Evolutionary conservation across 2,888 invertebrate species (phyloP), one percentile per base, ranked within the genome.

Genomic region (Sinotaia quadrata): DNA sequence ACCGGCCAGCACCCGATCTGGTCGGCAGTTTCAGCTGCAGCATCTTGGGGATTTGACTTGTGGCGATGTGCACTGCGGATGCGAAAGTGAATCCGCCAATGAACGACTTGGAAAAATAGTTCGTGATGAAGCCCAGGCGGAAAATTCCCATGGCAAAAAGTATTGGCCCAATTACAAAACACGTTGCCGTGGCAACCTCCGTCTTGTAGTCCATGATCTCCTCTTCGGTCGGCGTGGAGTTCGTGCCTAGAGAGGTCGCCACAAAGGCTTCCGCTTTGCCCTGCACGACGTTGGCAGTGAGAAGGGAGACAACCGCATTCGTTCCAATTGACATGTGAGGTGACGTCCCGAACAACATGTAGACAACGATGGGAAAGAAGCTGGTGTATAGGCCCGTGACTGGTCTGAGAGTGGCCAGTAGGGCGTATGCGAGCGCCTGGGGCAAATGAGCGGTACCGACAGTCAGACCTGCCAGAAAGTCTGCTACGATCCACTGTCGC

Each of bases 361-460:
- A 84, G 7, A 81, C 52, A 24, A 83, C 36, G n/a, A 82, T 78
- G 3, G 83, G 81, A 67, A 82, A 85, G 75, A 85, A 78, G 4
- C 83, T 79, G 1, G 78, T 74, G 72, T 84, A 84, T 29, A 85
- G 76, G 0, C 85, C 85, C 54, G 78, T 68, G 7, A 80, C 71
- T n/a, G 84, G 82, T 4, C 75, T 70, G n/a, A 85, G 74, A 18
- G 78, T 78, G n/a, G 84, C 78, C 27, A 84, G 77, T 27, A 81
- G 68, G n/a, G 82, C 83, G 65, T 81, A 83, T 10, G 80, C 83
- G 68, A 83, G 79, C 15, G 82, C 82, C 69, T 84, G 85, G 5
- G 84, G 84, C 49, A 85, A 76, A 67, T 84, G 84, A 69, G 85
- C 77, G 68, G 84, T 82, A 15, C 81, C 83, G 24, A 78, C 79